These are phyloP conservation scores for Gallinago paraguaiae DNA, from an alignment of 2,113 vertebrate species.

Conservation along the genomic window DNA sequence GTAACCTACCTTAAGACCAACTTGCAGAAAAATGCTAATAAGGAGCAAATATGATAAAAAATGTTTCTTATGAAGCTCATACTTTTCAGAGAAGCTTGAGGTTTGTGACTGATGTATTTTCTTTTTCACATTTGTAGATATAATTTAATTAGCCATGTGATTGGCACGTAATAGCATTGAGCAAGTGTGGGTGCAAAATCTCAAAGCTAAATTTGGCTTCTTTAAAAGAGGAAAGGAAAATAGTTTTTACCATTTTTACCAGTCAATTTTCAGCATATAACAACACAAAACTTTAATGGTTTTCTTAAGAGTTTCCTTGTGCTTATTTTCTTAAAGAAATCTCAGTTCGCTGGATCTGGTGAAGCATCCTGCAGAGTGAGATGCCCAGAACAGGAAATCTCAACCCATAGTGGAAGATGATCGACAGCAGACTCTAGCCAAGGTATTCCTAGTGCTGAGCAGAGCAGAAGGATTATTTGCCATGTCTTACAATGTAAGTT, in stretches of 20 bases:
- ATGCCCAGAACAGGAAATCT: background rate
- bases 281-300: rapidly evolving
- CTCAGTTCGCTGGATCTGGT: background rate
- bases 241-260: rapidly evolving
- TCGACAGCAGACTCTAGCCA: background rate
- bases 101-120: background rate
- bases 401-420: background rate
- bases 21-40: background rate
- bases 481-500: background rate
- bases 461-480: background rate
- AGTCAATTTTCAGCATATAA: background rate
- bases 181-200: background rate
- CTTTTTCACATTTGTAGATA: background rate
- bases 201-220: background rate
- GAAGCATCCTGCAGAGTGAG: background rate
- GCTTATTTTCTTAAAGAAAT: background rate
- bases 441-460: background rate
- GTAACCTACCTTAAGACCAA: background rate
- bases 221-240: background rate
- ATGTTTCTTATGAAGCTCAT: background rate
- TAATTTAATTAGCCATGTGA: background rate
- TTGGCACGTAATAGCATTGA: background rate
- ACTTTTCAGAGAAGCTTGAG: background rate
- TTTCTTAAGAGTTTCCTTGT: background rate
- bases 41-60: background rate